phyloP scores from a whole-genome alignment of 1,140 invertebrate species.

The Nebria ingens region DNA sequence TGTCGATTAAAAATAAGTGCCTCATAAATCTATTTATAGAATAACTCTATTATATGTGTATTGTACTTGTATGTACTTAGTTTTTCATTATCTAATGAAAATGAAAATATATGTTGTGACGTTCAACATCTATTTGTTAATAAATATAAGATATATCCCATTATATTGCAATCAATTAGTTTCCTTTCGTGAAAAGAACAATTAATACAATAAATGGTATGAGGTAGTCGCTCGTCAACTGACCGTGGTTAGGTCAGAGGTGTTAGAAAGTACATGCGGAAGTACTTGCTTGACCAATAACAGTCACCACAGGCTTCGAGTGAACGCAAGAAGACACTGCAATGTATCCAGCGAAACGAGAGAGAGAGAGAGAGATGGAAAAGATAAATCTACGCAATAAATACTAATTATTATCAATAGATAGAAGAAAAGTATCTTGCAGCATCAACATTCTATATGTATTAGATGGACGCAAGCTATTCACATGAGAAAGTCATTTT shows the following conservation, averaged over 20 bases:
- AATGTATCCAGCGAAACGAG: not conserved
- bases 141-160: too few species aligned
- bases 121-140: too few species aligned
- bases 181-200: too few species aligned
- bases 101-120: too few species aligned
- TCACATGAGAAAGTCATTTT: not conserved
- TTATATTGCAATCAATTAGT: too few species aligned
- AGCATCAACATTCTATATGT: not conserved
- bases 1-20: too few species aligned
- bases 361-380: not conserved
- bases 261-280: not conserved
- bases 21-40: too few species aligned
- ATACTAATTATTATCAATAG: conserved; percentile 1
- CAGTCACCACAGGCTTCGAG: not conserved
- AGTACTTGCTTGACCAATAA: not conserved
- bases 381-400: too few species aligned
- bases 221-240: not conserved
- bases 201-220: too few species aligned
- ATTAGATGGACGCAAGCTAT: not conserved
- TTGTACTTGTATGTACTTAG: too few species aligned
- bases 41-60: too few species aligned
- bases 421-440: not conserved
- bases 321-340: not conserved
- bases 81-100: too few species aligned
- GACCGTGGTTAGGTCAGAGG: not conserved